These are phyloP conservation scores for Cottus gobio DNA, from an alignment of 2,113 vertebrate genomes.

Conservation along the genomic window DNA sequence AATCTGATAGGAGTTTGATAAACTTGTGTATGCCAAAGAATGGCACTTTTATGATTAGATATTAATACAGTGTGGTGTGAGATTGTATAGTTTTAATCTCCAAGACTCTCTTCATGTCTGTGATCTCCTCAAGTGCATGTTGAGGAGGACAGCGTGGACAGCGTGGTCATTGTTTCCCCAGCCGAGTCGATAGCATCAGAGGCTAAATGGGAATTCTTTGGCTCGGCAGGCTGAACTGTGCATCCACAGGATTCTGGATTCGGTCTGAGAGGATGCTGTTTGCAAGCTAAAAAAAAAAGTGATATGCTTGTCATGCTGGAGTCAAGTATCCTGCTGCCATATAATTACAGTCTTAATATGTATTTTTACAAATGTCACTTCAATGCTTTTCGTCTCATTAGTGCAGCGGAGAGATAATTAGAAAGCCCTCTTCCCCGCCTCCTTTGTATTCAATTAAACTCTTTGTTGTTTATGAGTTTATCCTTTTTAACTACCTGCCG, in stretches of 20 bases:
- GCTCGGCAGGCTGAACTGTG: background rate
- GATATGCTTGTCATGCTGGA: slow-evolving; percentile 40
- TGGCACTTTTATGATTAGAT: slow-evolving; percentile 52
- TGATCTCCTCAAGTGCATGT: slow-evolving; percentile 47
- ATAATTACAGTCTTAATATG: slow-evolving; percentile 55
- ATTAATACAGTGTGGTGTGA: slow-evolving; percentile 44
- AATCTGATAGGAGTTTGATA: slow-evolving; percentile 57
- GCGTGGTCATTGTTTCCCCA: slow-evolving; percentile 2
- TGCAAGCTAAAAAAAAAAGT: background rate
- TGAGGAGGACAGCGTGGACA: background rate
- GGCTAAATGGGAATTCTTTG: slow-evolving; percentile 17
- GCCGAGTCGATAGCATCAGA: slow-evolving; percentile 1
- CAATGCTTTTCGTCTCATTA: slow-evolving; percentile 51
- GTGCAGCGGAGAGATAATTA: slow-evolving; percentile 66
- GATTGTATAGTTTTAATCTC: slow-evolving; percentile 50
- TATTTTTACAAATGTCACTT: slow-evolving; percentile 60
- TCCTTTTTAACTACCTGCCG: slow-evolving; percentile 35
- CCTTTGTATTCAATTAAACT: slow-evolving; percentile 57
- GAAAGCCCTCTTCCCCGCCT: slow-evolving; percentile 44
- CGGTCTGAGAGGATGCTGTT: background rate
- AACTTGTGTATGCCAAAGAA: slow-evolving; percentile 58
- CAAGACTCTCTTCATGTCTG: slow-evolving; percentile 21
- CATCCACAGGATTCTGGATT: background rate
- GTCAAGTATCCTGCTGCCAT: slow-evolving; percentile 25
- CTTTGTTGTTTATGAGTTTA: slow-evolving; percentile 51